A percentile compares a stretch with the other conserved stretches of the same genome.
Evolutionary conservation across 37 sponge, comb jelly and placozoan genomes (phyloP).

Genomic region (Amphimedon queenslandica): DNA sequence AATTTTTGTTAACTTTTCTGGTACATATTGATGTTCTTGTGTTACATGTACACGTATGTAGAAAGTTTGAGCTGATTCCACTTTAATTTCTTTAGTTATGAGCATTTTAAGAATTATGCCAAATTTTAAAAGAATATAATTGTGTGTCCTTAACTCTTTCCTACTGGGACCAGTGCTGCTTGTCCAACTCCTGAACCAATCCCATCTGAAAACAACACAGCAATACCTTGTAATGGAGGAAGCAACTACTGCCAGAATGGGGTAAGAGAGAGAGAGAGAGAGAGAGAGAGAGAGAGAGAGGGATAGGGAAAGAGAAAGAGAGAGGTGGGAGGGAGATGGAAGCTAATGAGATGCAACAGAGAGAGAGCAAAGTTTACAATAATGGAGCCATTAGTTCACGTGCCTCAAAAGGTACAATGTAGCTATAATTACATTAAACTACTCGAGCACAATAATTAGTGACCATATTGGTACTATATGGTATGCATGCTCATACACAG

Average conservation of each 20-base stretch:
- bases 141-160: conserved; percentile 34
- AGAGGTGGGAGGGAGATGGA: not conserved
- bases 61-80: too few species aligned
- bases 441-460: too few species aligned
- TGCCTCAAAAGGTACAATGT: not conserved
- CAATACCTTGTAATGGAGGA: conserved; percentile 21
- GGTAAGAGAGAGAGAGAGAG: conserved; percentile 36
- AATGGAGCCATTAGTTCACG: not conserved
- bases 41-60: too few species aligned
- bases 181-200: conserved; percentile 50
- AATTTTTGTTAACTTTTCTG: too few species aligned
- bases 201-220: not conserved
- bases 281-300: conserved; percentile 18
- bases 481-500: too few species aligned
- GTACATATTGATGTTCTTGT: too few species aligned
- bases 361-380: not conserved
- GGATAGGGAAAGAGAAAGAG: conserved; percentile 3
- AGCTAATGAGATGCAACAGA: not conserved
- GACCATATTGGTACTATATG: too few species aligned
- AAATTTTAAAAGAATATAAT: not conserved
- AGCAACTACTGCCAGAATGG: conserved; percentile 26
- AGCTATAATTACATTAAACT: too few species aligned
- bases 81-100: too few species aligned
- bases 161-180: conserved; percentile 33
- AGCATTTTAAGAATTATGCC: too few species aligned